These are phyloP conservation scores for Abrostola tripartita DNA, from an alignment of 2,888 invertebrate genomes.

Conservation along the genomic window DNA sequence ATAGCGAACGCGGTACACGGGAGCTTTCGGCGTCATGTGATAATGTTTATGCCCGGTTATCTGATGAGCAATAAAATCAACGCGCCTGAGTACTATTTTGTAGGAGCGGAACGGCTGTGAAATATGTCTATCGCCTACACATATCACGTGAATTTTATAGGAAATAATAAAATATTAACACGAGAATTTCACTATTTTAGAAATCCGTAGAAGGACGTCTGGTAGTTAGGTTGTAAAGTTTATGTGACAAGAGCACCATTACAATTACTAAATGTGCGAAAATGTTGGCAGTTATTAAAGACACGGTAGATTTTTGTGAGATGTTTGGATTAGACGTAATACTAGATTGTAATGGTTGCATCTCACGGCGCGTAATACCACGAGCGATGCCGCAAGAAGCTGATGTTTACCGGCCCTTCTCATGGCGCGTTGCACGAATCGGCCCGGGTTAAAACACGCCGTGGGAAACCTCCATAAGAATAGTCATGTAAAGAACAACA, in stretches of 20 bases:
- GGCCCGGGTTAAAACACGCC: too few species aligned
- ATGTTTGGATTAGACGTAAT: background rate
- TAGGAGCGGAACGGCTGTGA: slow-evolving; percentile 20
- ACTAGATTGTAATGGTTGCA: background rate
- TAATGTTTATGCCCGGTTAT: slow-evolving; percentile 42
- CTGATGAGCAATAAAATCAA: slow-evolving; percentile 43
- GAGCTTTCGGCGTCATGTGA: slow-evolving; percentile 52
- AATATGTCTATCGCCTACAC: slow-evolving; percentile 43
- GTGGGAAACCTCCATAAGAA: too few species aligned
- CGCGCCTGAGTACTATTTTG: slow-evolving; percentile 27
- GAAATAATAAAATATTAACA: slow-evolving; percentile 37
- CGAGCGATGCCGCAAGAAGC: too few species aligned
- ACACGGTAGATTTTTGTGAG: background rate
- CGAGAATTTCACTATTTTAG: slow-evolving; percentile 16
- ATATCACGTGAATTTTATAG: slow-evolving; percentile 54
- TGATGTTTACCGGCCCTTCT: too few species aligned
- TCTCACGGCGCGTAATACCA: too few species aligned
- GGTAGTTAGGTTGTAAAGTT: slow-evolving; percentile 27
- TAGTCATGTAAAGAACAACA: too few species aligned
- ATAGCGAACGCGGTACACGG: slow-evolving; percentile 13
- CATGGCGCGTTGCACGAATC: too few species aligned
- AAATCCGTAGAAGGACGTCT: slow-evolving; percentile 22
- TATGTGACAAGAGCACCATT: slow-evolving; percentile 8
- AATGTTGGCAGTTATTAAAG: slow-evolving; percentile 3
- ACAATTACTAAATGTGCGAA: background rate